Evolutionary conservation across 2,888 invertebrate genomes (phyloP), one percentile per base, ranked within the genome.

Genomic region (Sthenelais limicola): DNA sequence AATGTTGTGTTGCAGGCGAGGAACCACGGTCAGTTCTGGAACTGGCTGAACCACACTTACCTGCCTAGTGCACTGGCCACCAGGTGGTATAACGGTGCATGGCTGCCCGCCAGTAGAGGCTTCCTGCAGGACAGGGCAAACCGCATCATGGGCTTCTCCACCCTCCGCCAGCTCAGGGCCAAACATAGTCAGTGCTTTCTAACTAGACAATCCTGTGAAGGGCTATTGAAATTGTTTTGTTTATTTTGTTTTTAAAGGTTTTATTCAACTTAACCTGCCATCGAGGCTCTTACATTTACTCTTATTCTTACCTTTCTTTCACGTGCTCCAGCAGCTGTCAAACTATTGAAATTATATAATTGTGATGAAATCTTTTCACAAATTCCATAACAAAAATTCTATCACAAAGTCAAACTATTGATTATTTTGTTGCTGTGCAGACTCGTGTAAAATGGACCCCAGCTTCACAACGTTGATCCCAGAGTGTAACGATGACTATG

Each of bases 131-230:
- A 90, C 81, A 87, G 89, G 71, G 88, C 87, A 7, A 89, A 89
- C 28, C 83, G 90, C 52, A 86, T 90, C 47, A 89, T 90, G 88
- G 90, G 90, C 21, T 90, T 89, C 76, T 90, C 89, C 38, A 87
- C 88, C 15, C 85, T 90, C 73, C 78, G 90, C 71, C 90, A 90
- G 82, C 84, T 90, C 28, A 82, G 90, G 56, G 82, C 87, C 21
- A 82, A 81, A 76, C 78, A 79, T 78, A 82, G 88, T 88, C 79
- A 77, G 71, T 71, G 33, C 30, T 66, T 7, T 32, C 4, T 21
- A n/a, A n/a, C n/a, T n/a, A n/a, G n/a, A n/a, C n/a, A n/a, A n/a
- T n/a, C n/a, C n/a, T n/a, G n/a, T n/a, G n/a, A n/a, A n/a, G n/a
- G n/a, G n/a, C n/a, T n/a, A n/a, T n/a, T n/a, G n/a, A n/a, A n/a